A percentile compares a stretch with the other conserved stretches of the same genome.
Evolutionary conservation across 2,888 invertebrate genomes (phyloP).

Genomic region (Ochropacha duplaris): DNA sequence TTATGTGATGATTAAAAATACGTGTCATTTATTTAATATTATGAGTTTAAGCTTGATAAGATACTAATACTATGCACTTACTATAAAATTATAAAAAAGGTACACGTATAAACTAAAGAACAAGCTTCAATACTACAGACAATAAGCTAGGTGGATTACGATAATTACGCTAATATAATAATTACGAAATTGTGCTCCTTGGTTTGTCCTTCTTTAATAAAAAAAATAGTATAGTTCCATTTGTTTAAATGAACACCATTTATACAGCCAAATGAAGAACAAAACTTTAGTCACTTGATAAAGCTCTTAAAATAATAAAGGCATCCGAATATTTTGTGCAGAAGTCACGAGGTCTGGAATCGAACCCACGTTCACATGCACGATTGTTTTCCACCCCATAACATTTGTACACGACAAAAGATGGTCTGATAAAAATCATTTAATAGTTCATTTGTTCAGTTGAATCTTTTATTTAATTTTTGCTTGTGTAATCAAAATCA

Average conservation of each 20-base stretch:
- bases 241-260: slow-evolving; percentile 40
- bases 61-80: no score
- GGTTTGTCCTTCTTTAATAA: background rate
- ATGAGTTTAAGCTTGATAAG: no score
- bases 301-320: slow-evolving; percentile 70
- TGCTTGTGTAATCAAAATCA: slow-evolving; percentile 9
- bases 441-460: slow-evolving; percentile 11
- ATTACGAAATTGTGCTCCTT: no score
- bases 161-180: no score
- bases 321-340: slow-evolving; percentile 62
- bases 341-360: slow-evolving; percentile 50
- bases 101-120: no score
- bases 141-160: no score
- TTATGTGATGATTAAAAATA: no score
- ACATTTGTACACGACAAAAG: slow-evolving; percentile 58
- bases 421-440: slow-evolving; percentile 70
- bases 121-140: no score
- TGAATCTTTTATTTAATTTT: background rate
- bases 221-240: background rate
- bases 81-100: no score
- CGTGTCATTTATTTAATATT: no score
- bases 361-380: slow-evolving; percentile 47
- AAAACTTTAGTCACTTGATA: slow-evolving; percentile 65
- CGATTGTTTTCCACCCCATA: slow-evolving; percentile 71
- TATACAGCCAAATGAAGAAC: slow-evolving; percentile 47